Percentiles rank a stretch among this genome's conserved stretches.
These are phyloP conservation scores for Ochropleura plecta DNA, from an alignment of 2,888 invertebrate genomes.

Conservation along the genomic window DNA sequence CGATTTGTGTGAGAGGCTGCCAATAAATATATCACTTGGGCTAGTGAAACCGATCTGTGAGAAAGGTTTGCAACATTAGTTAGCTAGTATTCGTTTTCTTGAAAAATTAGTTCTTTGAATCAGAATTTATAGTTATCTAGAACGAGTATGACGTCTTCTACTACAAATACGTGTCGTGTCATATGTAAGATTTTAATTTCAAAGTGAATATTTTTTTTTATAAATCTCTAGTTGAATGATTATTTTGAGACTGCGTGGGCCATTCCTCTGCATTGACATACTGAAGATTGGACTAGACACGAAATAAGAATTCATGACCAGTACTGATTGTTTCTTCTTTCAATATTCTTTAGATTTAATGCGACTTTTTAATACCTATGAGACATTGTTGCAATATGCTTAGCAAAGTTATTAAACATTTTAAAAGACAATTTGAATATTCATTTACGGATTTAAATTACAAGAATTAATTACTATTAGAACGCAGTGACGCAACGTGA, in stretches of 20 bases:
- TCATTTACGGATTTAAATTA: constrained; percentile 36
- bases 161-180: background rate
- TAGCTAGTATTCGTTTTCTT: background rate
- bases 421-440: constrained; percentile 27
- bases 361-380: background rate
- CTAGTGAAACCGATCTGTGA: background rate
- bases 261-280: constrained; percentile 21
- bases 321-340: background rate
- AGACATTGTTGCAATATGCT: background rate
- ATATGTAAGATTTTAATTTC: constrained; percentile 3
- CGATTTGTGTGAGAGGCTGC: background rate
- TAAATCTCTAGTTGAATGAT: constrained; percentile 21
- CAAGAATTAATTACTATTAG: constrained; percentile 36
- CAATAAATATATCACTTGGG: background rate
- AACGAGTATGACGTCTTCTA: constrained; percentile 14
- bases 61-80: background rate
- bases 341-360: background rate
- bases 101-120: background rate
- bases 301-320: constrained; percentile 12
- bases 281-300: constrained; percentile 15
- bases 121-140: background rate
- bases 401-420: background rate
- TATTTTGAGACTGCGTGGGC: constrained; percentile 45
- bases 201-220: constrained; percentile 20
- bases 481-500: constrained; percentile 21